phyloP scores from a whole-genome alignment of 2,888 invertebrate species.

The Calephelis perditalis region DNA sequence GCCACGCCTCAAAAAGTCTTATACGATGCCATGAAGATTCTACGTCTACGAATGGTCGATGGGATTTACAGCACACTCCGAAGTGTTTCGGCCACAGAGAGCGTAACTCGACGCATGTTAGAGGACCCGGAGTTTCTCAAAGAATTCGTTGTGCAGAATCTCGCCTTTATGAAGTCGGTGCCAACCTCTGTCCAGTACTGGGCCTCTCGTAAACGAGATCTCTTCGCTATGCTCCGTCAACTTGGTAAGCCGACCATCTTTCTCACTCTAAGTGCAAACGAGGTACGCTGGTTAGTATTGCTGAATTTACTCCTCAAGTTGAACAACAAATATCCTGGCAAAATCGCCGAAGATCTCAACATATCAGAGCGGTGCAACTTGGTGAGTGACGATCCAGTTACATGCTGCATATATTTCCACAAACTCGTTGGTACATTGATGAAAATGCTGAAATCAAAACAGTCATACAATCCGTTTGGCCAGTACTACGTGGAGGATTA shows the following conservation, averaged over 20 bases:
- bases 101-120: constrained; percentile 37
- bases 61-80: constrained; percentile 35
- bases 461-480: constrained; percentile 37
- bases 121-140: constrained; percentile 39
- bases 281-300: constrained; percentile 43
- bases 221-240: constrained; percentile 42
- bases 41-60: constrained; percentile 36
- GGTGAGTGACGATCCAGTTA: constrained; percentile 38
- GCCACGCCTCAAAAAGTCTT: constrained; percentile 43
- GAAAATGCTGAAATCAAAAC: constrained; percentile 36
- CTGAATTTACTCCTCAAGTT: constrained; percentile 42
- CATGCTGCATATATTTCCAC: constrained; percentile 39
- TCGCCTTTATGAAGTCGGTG: constrained; percentile 43
- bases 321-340: constrained; percentile 34
- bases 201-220: constrained; percentile 39
- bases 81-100: constrained; percentile 32
- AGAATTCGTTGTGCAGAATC: constrained; percentile 35
- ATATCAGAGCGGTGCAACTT: constrained; percentile 31
- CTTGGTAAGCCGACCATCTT: constrained; percentile 42
- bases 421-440: constrained; percentile 38
- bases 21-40: constrained; percentile 49
- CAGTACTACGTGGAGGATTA: constrained; percentile 38
- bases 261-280: constrained; percentile 47
- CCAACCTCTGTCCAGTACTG: constrained; percentile 51
- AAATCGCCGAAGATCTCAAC: constrained; percentile 32